Percentiles rank a stretch among this genome's conserved stretches.
Conservation (phyloP, 2,888 invertebrate genomes). For the Pterobdella sp. region DNA sequence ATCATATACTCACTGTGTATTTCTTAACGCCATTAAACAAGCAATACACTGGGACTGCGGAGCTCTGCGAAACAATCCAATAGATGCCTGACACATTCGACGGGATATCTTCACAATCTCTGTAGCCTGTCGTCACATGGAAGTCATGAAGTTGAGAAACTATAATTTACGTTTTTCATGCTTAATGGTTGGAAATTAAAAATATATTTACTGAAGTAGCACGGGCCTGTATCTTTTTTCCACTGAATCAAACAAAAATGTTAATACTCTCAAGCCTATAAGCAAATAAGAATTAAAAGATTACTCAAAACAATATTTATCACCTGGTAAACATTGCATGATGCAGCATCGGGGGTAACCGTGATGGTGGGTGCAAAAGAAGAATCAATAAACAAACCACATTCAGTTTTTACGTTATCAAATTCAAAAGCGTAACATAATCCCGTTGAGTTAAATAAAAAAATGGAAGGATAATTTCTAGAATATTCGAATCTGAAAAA, state of each 20-base stretch:
- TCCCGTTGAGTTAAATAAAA: neutral
- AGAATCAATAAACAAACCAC: neutral
- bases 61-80: neutral
- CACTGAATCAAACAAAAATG: neutral
- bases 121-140: neutral
- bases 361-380: neutral
- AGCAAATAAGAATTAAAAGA: neutral
- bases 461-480: too few relatives aligned
- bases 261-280: neutral
- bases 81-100: neutral
- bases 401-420: neutral
- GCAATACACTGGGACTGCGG: conserved; percentile 1
- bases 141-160: too few relatives aligned
- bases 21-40: neutral
- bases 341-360: neutral
- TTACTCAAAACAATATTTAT: neutral
- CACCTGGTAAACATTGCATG: neutral
- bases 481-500: neutral
- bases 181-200: too few relatives aligned
- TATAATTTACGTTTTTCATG: too few relatives aligned
- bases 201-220: too few relatives aligned
- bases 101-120: neutral
- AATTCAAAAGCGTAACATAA: neutral
- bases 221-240: too few relatives aligned
- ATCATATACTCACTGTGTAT: neutral